These are phyloP conservation scores for Pseudobourletiella spinata DNA, from an alignment of 1,140 invertebrate species.

Conservation along the genomic window DNA sequence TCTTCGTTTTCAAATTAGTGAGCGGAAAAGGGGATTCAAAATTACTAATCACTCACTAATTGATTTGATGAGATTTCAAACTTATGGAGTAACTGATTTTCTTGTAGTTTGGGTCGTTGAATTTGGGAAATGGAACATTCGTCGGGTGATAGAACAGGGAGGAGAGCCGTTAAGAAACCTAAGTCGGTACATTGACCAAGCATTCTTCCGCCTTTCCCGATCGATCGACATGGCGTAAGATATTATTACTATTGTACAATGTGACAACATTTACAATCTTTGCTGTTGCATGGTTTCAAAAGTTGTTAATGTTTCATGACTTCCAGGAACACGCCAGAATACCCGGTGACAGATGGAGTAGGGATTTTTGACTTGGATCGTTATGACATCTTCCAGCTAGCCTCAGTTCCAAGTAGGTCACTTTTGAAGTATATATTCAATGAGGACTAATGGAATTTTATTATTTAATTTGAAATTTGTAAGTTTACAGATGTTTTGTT, in stretches of 20 bases:
- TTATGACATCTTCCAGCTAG: not conserved
- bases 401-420: constrained; percentile 8
- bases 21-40: too few relatives aligned
- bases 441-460: too few relatives aligned
- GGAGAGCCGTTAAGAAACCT: not conserved
- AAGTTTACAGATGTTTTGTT: too few relatives aligned
- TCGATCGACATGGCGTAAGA: not conserved
- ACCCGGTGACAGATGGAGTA: constrained; percentile 3
- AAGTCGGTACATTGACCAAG: constrained; percentile 1
- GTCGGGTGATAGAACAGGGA: not conserved
- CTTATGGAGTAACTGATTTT: too few relatives aligned
- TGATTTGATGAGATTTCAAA: too few relatives aligned
- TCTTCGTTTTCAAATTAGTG: too few relatives aligned
- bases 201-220: not conserved
- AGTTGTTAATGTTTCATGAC: too few relatives aligned
- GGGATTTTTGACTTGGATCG: constrained; percentile 4
- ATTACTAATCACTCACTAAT: too few relatives aligned
- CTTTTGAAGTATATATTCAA: too few relatives aligned
- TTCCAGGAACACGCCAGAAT: constrained; percentile 2
- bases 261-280: too few relatives aligned
- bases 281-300: too few relatives aligned
- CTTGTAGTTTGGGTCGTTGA: constrained; percentile 5
- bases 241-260: not conserved
- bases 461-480: too few relatives aligned
- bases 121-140: constrained; percentile 3